Evolutionary conservation across 2,888 invertebrate genomes (phyloP), one percentile per base, ranked within the genome.

Genomic region (Biston betularia): DNA sequence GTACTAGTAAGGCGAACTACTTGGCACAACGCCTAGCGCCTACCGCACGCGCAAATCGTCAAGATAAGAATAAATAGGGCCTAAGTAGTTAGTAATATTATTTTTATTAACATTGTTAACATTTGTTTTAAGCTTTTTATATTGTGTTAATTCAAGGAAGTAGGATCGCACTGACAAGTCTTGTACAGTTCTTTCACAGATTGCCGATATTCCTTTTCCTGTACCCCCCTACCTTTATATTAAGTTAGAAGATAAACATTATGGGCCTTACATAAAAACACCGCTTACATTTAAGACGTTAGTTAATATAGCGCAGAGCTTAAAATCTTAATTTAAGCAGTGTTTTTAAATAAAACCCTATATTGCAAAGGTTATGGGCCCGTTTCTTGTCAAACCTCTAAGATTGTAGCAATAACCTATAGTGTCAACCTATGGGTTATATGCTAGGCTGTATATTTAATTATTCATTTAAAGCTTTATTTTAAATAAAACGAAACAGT

Each of bases 141-240:
- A 48, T 77, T 79, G 69, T 78, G 72, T 78, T 78, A 65, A 71
- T 74, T 74, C 55, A 63, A 62, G 67, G 74, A 71, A 54, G 56
- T 58, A 56, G 63, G 66, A 63, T 58, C 62, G 69, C 69, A 77
- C 73, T 73, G 65, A 73, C 63, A 77, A 63, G 78, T 79, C 63
- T 76, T 38, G 79, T 84, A 84, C 76, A 81, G 80, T 79, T 85
- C 71, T 80, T 68, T 89, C 88, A 78, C 91, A 91, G 91, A 88
- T 89, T 81, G 88, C 85, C 84, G 84, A 82, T 77, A 63, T 68
- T 78, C 85, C 86, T 77, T 49, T 15, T 80, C 85, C 81, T 56
- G 24, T 74, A 65, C 70, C 67, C 71, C 68, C 63, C 65, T 24
- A 68, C 75, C 72, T 40, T 55, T 50, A 65, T 24, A 40, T 46